Conservation (phyloP, 2,888 invertebrate genomes). For the Pandemis cinnamomeana region DNA sequence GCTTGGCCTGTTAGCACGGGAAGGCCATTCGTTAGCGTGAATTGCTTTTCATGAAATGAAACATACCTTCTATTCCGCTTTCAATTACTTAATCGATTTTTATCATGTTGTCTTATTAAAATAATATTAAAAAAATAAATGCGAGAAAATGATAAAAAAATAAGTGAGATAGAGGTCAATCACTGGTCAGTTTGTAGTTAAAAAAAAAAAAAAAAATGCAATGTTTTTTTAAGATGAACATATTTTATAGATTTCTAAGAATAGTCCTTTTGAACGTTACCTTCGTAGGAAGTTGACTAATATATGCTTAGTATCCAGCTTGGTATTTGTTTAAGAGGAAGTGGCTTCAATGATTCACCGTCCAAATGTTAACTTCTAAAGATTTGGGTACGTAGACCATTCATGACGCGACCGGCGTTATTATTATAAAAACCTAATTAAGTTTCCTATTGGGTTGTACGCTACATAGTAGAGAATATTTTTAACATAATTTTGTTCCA, state of each 20-base stretch:
- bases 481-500: neutral
- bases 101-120: no score
- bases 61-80: slow-evolving; percentile 13
- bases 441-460: neutral
- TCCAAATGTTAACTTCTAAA: slow-evolving; percentile 11
- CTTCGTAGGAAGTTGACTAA: slow-evolving; percentile 37
- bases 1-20: slow-evolving; percentile 28
- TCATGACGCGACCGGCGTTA: neutral
- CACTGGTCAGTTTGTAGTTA: no score
- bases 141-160: no score
- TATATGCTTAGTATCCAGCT: slow-evolving; percentile 29
- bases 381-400: slow-evolving; percentile 3
- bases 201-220: no score
- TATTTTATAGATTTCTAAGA: neutral
- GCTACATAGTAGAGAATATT: neutral
- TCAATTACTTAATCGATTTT: neutral
- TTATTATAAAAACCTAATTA: neutral
- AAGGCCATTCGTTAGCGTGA: slow-evolving; percentile 22
- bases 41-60: slow-evolving; percentile 8
- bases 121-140: no score
- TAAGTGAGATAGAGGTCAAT: no score
- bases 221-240: no score
- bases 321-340: slow-evolving; percentile 38
- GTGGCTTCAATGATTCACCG: slow-evolving; percentile 31
- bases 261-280: neutral